A percentile compares a stretch with the other conserved stretches of the same genome.
Conservation (phyloP, 2,888 invertebrate genomes). For the Cerastis rubricosa region DNA sequence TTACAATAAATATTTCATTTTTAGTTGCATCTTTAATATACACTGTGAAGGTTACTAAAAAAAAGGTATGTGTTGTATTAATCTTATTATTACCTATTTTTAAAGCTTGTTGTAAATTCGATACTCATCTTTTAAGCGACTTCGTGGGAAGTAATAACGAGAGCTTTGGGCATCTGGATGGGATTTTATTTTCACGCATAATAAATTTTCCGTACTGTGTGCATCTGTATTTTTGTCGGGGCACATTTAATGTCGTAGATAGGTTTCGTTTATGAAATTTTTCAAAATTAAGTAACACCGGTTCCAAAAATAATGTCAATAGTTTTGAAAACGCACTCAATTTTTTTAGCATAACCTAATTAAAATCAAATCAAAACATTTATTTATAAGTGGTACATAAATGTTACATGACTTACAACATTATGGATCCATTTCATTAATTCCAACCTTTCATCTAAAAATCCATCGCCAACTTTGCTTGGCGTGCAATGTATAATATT, state of each 20-base stretch:
- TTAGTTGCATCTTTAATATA: slow-evolving; percentile 71
- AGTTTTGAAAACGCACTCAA: neutral
- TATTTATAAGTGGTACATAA: neutral
- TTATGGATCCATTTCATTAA: neutral
- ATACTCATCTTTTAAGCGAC: neutral
- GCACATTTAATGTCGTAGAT: neutral
- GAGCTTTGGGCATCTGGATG: neutral
- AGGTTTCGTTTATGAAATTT: neutral
- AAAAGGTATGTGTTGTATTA: slow-evolving; percentile 66
- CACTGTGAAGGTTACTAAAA: slow-evolving; percentile 62
- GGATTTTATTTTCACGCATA: neutral
- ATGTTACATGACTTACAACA: neutral
- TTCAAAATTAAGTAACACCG: neutral
- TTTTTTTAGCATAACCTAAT: neutral
- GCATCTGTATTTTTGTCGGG: no score
- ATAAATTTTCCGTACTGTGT: neutral
- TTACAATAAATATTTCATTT: slow-evolving; percentile 73
- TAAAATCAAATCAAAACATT: neutral
- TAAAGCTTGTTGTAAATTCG: neutral
- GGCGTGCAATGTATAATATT: neutral
- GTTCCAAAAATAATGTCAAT: neutral
- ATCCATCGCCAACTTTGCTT: no score
- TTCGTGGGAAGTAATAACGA: neutral
- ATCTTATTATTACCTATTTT: neutral
- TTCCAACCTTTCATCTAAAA: neutral